Evolutionary conservation across 2,888 invertebrate species (phyloP), one percentile per base, ranked within the genome.

Genomic region (Oasisia sp.): DNA sequence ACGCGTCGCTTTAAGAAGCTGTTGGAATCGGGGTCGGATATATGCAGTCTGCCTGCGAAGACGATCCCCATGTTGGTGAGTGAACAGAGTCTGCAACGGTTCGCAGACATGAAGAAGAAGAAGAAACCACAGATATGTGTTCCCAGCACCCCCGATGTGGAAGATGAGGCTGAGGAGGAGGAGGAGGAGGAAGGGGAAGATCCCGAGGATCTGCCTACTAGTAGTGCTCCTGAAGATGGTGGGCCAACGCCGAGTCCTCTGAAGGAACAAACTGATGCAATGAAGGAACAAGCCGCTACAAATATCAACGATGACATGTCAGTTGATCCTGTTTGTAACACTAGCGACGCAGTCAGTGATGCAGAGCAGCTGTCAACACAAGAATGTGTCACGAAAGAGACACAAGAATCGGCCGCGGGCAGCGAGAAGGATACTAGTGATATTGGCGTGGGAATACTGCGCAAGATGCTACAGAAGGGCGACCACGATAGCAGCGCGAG

Each of bases 1-100:
- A 74, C 74, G 27, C 74, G 74, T 74, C 74, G 74, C 74, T 74
- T 74, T 27, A 74, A 74, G 74, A 74, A 74, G n/a, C 74, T 74
- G 74, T 74, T 27, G 14, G 74, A 74, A 27, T 27, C n/a, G 27
- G 74, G 74, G 74, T 27, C 74, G 74, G 74, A 74, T 74, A 19
- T n/a, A 27, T 19, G 74, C 74, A 74, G 19, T 27, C 27, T 19
- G 27, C 74, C 74, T n/a, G 5, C 74, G 14, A 74, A 74, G 74
- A 74, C 74, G 7, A 27, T 74, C 27, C 74, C 74, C 74, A 74
- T 74, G 74, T 27, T 74, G 74, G 74, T 74, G 74, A 74, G 74
- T 74, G 74, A 74, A 27, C 74, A 74, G n/a, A 74, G 74, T 74
- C 74, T 74, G 74, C 74, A 74, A 27, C 27, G 74, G 19, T 74